Base-by-base conservation (phyloP, 1,140 invertebrate genomes). In the Hyles vespertilio region DNA sequence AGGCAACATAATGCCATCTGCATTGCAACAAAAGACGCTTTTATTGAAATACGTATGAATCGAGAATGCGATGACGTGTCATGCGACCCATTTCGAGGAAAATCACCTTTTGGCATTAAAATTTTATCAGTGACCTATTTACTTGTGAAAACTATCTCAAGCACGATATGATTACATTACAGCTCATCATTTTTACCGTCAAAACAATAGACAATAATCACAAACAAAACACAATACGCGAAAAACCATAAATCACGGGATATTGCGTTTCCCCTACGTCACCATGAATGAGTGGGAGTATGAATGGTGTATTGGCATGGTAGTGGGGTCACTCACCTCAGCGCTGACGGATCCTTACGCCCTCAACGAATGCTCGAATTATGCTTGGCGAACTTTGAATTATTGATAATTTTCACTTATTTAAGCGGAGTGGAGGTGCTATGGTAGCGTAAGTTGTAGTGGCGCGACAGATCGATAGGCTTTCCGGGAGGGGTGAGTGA, bases 361-460 rank as follows among this genome's bases (percentile, higher is more conserved):
- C 11, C 43, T 44, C 52, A 57, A 40, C 22, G 51, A 61, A 64
- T 58, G 40, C 45, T 12, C 53, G 55, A 74, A 22, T 22, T 74
- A 81, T 69, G 65, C 65, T 65, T 61, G 64, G 71, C 69, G 63
- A 56, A 57, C 48, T 59, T 58, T 50, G 59, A 69, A 68, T 69
- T 62, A 61, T 61, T 59, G 56, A 68, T 66, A 70, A 63, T 66
- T 66, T 70, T 51, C 48, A 62, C 61, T 69, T 70, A 61, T 62
- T 60, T 55, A 70, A 66, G 70, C 68, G 81, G 69, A 71, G 77
- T 72, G 78, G 81, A 77, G 77, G 76, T 65, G 60, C 70, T 74
- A 61, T 65, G 74, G 69, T 83, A 79, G 77, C 80, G 74, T 80
- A 79, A 74, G 74, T 82, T 81, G 80, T 84, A 74, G 73, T 70